phyloP scores from a whole-genome alignment of 2,113 vertebrate genomes.

The Electrona antarctica region DNA sequence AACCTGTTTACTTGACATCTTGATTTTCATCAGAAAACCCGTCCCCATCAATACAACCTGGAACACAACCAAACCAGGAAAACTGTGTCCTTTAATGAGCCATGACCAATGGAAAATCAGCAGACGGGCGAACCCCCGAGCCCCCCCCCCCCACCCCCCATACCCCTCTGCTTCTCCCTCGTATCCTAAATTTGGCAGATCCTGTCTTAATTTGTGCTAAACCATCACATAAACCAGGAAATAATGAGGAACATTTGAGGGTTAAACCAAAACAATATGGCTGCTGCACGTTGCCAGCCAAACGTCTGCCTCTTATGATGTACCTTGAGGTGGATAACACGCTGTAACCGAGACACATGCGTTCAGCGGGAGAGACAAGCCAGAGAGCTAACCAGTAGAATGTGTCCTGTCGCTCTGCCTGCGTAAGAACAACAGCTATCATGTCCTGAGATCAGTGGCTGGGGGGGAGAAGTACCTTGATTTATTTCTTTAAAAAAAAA shows the following conservation, averaged over 20 bases:
- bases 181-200: constrained; percentile 56
- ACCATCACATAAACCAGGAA: constrained; percentile 55
- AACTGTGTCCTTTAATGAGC: constrained; percentile 49
- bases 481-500: no score
- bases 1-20: constrained; percentile 14
- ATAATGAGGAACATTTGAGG: constrained; percentile 66
- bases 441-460: no score
- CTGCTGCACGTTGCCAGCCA: constrained; percentile 26
- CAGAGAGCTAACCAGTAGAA: constrained; percentile 22
- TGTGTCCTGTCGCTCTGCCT: no score
- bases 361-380: constrained; percentile 29
- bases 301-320: constrained; percentile 38
- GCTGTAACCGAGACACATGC: constrained; percentile 10
- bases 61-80: constrained; percentile 30
- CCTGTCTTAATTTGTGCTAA: constrained; percentile 57
- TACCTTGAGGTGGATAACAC: constrained; percentile 44
- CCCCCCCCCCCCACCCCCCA: background rate
- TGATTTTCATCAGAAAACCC: constrained; percentile 22
- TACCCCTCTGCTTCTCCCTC: constrained; percentile 28
- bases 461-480: no score
- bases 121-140: constrained; percentile 30
- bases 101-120: constrained; percentile 57
- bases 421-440: no score
- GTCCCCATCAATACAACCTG: constrained; percentile 24
- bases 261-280: constrained; percentile 58